These are phyloP conservation scores for Micropoecilia bifurca DNA, from an alignment of 2,797 vertebrate genomes.

Conservation along the genomic window DNA sequence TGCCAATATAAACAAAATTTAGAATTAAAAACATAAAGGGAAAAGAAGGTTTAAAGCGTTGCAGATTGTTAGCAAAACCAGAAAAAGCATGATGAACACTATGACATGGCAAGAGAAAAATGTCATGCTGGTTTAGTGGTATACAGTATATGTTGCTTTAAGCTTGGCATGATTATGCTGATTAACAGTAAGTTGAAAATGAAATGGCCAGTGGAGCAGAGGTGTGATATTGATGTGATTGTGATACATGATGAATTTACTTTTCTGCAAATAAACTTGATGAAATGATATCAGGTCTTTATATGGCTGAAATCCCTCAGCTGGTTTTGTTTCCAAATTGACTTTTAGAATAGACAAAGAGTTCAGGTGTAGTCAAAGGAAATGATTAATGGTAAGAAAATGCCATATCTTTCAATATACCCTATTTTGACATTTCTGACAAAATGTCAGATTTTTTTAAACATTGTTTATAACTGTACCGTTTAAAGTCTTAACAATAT, in stretches of 20 bases:
- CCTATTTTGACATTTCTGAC: not conserved
- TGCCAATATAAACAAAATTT: not conserved
- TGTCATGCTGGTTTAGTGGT: not conserved
- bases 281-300: constrained; percentile 44
- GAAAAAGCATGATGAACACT: not conserved
- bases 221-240: constrained; percentile 38
- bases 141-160: constrained; percentile 32
- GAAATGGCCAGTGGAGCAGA: not conserved
- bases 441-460: not conserved
- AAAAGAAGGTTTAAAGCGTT: not conserved
- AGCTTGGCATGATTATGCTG: constrained; percentile 24
- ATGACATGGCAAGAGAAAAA: not conserved
- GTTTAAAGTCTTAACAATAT: not conserved
- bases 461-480: not conserved
- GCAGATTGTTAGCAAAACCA: not conserved
- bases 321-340: constrained; percentile 33
- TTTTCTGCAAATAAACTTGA: constrained; percentile 35
- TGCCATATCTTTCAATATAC: not conserved
- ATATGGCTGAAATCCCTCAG: constrained; percentile 26
- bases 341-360: constrained; percentile 22
- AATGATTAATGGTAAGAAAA: constrained; percentile 1
- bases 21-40: not conserved
- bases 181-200: constrained; percentile 18
- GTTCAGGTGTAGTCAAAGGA: constrained; percentile 40
- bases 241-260: constrained; percentile 10